A percentile compares a stretch with the other conserved stretches of the same genome.
These are phyloP conservation scores for Podarcis siculus DNA, from an alignment of 2,797 vertebrate genomes.

Conservation along the genomic window DNA sequence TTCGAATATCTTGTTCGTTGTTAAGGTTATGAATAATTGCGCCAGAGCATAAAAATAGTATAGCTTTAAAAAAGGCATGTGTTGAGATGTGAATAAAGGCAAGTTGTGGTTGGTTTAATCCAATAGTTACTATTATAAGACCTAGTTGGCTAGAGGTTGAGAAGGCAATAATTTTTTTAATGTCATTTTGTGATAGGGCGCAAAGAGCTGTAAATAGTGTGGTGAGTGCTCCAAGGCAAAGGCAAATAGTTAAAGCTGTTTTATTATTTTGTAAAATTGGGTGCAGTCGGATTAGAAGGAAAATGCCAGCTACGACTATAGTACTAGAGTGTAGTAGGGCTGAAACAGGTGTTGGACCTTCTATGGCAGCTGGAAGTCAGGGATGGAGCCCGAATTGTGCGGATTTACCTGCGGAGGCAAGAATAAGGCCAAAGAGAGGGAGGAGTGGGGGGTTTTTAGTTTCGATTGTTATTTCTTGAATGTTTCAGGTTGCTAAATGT, in stretches of 20 bases:
- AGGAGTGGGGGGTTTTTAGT: rapidly evolving
- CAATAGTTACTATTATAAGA: conserved; percentile 47
- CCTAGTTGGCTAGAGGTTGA: conserved; percentile 60
- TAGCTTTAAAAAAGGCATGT: conserved; percentile 53
- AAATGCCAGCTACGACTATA: conserved; percentile 64
- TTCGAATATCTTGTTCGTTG: conserved; percentile 60
- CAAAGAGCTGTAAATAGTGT: conserved; percentile 30
- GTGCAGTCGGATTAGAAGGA: not conserved
- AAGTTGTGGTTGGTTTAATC: conserved; percentile 46
- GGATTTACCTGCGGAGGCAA: conserved; percentile 44
- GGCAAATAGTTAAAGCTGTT: rapidly evolving
- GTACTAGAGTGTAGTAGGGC: conserved; percentile 75
- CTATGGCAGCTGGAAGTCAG: conserved; percentile 48
- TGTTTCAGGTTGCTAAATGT: conserved; percentile 44
- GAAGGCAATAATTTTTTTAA: conserved; percentile 70
- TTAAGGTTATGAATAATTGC: conserved; percentile 50
- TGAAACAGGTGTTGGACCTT: conserved; percentile 60
- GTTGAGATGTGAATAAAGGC: conserved; percentile 58
- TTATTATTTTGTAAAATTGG: not conserved
- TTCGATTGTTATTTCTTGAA: not conserved
- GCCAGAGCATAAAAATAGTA: conserved; percentile 51
- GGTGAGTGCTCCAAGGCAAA: conserved; percentile 50
- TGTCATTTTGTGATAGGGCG: conserved; percentile 30
- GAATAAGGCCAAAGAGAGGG: rapidly evolving
- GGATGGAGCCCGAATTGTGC: conserved; percentile 69